Conservation (phyloP, 2,888 invertebrate species). For the Leptinotarsa juncta region DNA sequence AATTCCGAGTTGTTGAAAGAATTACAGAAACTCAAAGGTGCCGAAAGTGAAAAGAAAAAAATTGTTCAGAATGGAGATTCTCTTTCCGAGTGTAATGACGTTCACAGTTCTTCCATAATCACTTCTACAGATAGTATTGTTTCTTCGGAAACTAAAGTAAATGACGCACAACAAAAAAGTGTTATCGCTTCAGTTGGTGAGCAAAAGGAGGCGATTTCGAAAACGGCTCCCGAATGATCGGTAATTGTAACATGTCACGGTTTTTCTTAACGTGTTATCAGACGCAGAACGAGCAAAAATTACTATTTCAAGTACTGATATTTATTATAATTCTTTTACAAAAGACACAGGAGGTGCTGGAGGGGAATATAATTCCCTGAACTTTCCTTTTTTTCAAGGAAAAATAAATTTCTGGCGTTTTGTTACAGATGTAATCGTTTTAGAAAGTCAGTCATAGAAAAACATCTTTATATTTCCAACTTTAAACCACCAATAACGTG, state of each 20-base stretch:
- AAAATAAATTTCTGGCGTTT: background rate
- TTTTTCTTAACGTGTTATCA: conserved; percentile 33
- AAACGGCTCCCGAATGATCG: conserved; percentile 59
- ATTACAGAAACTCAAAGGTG: conserved; percentile 40
- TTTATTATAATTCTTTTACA: conserved; percentile 42
- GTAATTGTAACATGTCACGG: conserved; percentile 55
- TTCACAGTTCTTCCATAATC: conserved; percentile 54
- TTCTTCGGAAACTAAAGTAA: conserved; percentile 26
- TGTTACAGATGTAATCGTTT: no score
- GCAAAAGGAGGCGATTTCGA: conserved; percentile 52
- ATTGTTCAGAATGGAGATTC: conserved; percentile 38
- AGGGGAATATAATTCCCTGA: background rate
- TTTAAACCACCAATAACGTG: no score
- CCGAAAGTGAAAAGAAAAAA: conserved; percentile 41
- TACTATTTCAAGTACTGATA: conserved; percentile 37
- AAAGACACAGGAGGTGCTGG: conserved; percentile 24
- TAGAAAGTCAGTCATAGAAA: no score
- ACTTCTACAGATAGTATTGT: conserved; percentile 41
- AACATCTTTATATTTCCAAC: no score
- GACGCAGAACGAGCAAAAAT: conserved; percentile 42
- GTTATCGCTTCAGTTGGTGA: conserved; percentile 51
- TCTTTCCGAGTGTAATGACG: conserved; percentile 35
- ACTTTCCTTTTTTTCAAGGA: background rate
- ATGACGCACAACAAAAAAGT: conserved; percentile 43
- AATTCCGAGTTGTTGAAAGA: conserved; percentile 54